These are phyloP conservation scores for Bubo blakistoni DNA, from an alignment of 2,113 vertebrate species.

Conservation along the genomic window DNA sequence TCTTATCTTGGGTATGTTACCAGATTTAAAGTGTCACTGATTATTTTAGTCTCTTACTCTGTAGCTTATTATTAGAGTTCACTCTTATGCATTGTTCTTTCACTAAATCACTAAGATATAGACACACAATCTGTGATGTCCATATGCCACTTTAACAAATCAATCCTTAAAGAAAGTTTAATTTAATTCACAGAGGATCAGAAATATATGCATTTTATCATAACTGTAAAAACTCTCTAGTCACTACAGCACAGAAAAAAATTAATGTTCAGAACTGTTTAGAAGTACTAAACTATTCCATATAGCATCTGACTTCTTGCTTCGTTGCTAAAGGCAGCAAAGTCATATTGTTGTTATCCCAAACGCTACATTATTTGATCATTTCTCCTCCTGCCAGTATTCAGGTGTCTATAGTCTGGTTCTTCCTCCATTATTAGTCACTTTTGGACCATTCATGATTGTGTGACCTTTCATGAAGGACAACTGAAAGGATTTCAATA, in stretches of 20 bases:
- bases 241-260: neutral
- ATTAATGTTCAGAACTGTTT: neutral
- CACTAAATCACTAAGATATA: neutral
- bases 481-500: neutral
- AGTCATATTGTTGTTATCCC: neutral
- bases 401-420: neutral
- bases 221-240: neutral
- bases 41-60: neutral
- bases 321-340: neutral
- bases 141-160: neutral
- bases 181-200: neutral
- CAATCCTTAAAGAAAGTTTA: neutral
- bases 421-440: neutral
- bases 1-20: neutral
- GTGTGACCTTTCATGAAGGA: neutral
- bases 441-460: neutral
- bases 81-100: neutral
- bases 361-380: neutral
- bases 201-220: neutral
- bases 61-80: neutral
- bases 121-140: neutral
- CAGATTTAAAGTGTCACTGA: neutral
- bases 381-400: neutral
- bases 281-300: neutral
- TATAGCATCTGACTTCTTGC: neutral